These are phyloP conservation scores for Characodon lateralis DNA, from an alignment of 2,797 vertebrate species.

Conservation along the genomic window DNA sequence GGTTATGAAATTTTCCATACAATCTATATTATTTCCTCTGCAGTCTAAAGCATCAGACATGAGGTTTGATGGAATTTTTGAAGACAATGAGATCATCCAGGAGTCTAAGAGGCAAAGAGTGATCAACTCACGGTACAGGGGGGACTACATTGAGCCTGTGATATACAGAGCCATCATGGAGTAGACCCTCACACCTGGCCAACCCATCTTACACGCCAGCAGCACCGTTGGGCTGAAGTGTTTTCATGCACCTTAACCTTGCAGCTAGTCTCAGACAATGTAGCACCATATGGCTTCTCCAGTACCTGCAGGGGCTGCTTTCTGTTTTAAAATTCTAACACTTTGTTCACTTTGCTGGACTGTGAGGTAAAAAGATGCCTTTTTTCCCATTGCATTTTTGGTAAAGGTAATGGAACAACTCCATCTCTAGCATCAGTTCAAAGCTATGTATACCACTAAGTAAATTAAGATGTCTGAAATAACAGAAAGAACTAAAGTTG, in stretches of 20 bases:
- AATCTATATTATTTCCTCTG: constrained; percentile 23
- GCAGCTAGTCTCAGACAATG: constrained; percentile 21
- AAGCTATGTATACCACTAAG: not conserved
- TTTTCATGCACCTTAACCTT: constrained; percentile 35
- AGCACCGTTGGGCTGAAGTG: constrained; percentile 57
- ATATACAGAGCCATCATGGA: constrained; percentile 99
- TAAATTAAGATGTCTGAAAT: not conserved
- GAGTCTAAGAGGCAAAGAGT: constrained; percentile 96
- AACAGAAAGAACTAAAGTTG: not conserved
- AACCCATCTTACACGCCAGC: constrained; percentile 39
- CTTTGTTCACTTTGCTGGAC: not conserved
- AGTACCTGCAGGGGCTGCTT: not conserved
- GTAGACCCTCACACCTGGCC: constrained; percentile 54
- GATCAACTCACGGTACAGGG: constrained; percentile 96
- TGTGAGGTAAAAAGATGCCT: not conserved
- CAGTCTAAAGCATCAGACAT: constrained; percentile 98
- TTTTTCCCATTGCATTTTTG: not conserved
- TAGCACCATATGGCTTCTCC: not conserved
- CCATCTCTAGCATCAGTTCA: not conserved
- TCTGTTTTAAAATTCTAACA: not conserved
- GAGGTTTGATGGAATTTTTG: constrained; percentile 98
- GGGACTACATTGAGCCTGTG: constrained; percentile 98
- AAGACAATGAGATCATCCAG: constrained; percentile 93
- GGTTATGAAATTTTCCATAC: not conserved
- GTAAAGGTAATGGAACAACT: not conserved